phyloP scores from a whole-genome alignment of 2,888 invertebrate species.

The Tipula helvola region DNA sequence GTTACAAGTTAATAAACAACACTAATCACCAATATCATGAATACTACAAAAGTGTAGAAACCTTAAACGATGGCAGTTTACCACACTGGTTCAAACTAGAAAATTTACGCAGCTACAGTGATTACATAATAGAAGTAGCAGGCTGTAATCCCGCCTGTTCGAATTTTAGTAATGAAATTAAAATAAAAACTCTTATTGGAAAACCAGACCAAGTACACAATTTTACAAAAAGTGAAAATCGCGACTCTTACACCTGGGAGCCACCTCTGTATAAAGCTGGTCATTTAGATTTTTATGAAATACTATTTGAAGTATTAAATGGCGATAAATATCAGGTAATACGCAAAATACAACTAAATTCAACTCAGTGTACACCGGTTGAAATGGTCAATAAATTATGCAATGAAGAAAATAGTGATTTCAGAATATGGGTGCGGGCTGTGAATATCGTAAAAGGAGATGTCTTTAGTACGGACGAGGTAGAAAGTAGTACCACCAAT shows the following conservation, averaged over 20 bases:
- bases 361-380: background rate
- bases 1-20: background rate
- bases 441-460: slow-evolving; percentile 13
- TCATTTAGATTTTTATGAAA: slow-evolving; percentile 39
- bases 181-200: slow-evolving; percentile 14
- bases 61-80: background rate
- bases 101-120: slow-evolving; percentile 11
- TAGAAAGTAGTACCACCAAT: background rate
- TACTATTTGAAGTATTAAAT: slow-evolving; percentile 20
- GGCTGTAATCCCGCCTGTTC: slow-evolving; percentile 15
- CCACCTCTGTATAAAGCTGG: slow-evolving; percentile 38
- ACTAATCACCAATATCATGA: background rate
- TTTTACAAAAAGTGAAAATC: background rate
- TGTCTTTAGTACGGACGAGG: background rate
- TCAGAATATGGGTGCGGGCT: slow-evolving; percentile 13
- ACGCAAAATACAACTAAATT: background rate
- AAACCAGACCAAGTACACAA: slow-evolving; percentile 11
- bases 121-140: slow-evolving; percentile 13
- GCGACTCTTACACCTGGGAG: slow-evolving; percentile 33
- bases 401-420: slow-evolving; percentile 4
- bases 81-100: background rate
- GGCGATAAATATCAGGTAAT: background rate
- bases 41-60: background rate
- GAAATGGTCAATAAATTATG: background rate
- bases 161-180: slow-evolving; percentile 10